A percentile compares a stretch with the other conserved stretches of the same genome.
phyloP scores from a whole-genome alignment of 2,888 invertebrate species.

The Drosophila aldrichi region DNA sequence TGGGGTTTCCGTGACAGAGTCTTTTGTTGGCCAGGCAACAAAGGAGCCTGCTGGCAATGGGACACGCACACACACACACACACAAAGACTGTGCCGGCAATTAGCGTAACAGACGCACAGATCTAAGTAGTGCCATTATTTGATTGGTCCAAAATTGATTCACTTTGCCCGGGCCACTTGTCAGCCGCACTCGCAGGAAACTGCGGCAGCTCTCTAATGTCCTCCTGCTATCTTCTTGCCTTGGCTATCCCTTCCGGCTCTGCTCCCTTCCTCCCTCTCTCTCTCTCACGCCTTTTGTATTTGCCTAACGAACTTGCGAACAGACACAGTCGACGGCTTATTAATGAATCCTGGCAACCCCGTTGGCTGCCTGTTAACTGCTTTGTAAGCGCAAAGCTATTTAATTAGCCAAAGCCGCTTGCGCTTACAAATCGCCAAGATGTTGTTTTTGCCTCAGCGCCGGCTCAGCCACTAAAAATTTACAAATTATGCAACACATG shows the following conservation, averaged over 20 bases:
- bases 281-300: constrained; percentile 41
- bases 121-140: constrained; percentile 44
- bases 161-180: constrained; percentile 59
- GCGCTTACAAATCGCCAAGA: constrained; percentile 28
- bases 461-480: constrained; percentile 19
- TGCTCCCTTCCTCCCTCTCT: neutral
- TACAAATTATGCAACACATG: constrained; percentile 57
- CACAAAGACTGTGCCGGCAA: constrained; percentile 30
- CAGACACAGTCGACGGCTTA: constrained; percentile 26
- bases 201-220: constrained; percentile 46
- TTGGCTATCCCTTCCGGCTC: constrained; percentile 30
- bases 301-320: constrained; percentile 61
- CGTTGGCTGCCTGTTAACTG: neutral
- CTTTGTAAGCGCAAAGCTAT: constrained; percentile 27
- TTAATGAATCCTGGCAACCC: constrained; percentile 38
- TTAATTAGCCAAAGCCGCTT: constrained; percentile 44
- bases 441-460: constrained; percentile 1
- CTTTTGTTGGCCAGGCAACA: constrained; percentile 25
- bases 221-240: constrained; percentile 9
- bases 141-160: constrained; percentile 59
- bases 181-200: constrained; percentile 66
- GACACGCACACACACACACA: constrained; percentile 3
- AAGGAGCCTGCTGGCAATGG: constrained; percentile 2
- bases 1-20: constrained; percentile 39
- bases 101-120: constrained; percentile 42